Evolutionary conservation across 1,140 invertebrate genomes (phyloP).

Genomic region (Drosophila nigromelanica): DNA sequence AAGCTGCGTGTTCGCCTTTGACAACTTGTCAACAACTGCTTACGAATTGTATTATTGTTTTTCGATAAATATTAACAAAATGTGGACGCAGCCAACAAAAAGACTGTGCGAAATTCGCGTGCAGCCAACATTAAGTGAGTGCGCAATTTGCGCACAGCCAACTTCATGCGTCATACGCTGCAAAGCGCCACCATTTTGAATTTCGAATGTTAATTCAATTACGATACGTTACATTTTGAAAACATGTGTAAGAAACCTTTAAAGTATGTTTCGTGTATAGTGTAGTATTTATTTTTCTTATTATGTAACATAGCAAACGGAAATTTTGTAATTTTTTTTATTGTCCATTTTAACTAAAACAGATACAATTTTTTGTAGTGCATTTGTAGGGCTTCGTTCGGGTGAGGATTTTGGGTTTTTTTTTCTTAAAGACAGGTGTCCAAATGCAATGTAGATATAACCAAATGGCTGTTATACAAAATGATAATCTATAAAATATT

Average conservation of each 20-base stretch:
- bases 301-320: neutral
- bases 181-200: slow-evolving; percentile 8
- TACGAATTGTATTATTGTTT: slow-evolving; percentile 1
- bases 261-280: neutral
- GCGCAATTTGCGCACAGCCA: slow-evolving; percentile 1
- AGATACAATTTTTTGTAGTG: neutral
- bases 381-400: slow-evolving; percentile 1
- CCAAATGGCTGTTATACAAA: too few relatives aligned
- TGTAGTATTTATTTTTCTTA: neutral
- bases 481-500: too few relatives aligned
- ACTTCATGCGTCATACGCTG: slow-evolving; percentile 10
- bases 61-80: slow-evolving; percentile 1
- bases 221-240: slow-evolving; percentile 5
- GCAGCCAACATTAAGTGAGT: slow-evolving; percentile 16
- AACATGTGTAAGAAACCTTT: neutral
- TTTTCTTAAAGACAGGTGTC: too few relatives aligned
- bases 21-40: slow-evolving; percentile 24
- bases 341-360: neutral
- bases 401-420: too few relatives aligned
- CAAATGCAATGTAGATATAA: too few relatives aligned
- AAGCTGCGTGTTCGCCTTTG: slow-evolving; percentile 3
- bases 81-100: neutral
- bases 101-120: neutral
- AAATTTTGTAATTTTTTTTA: neutral
- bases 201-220: slow-evolving; percentile 37